These are phyloP conservation scores for Turdus rufiventris DNA, from an alignment of 2,113 vertebrate species.

Conservation along the genomic window DNA sequence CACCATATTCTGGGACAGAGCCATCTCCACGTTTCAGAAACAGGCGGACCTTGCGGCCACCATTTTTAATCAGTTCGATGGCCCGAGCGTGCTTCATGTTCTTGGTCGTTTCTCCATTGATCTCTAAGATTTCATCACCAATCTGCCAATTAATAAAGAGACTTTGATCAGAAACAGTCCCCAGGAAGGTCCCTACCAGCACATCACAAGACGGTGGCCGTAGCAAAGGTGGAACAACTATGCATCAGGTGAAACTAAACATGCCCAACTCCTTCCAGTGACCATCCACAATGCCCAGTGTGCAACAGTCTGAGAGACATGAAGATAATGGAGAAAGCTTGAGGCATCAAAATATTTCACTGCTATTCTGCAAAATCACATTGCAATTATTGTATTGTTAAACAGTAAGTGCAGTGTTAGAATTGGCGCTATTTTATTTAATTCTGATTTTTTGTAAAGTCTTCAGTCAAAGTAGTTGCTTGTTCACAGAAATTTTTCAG, in stretches of 20 bases:
- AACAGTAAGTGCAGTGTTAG: neutral
- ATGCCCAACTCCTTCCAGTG: neutral
- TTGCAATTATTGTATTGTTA: neutral
- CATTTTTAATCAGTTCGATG: conserved; percentile 99
- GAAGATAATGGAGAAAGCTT: neutral
- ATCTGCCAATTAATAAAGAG: conserved; percentile 74
- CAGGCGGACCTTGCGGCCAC: conserved; percentile 90
- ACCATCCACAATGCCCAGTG: neutral
- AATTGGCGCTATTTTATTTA: neutral
- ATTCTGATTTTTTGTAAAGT: neutral
- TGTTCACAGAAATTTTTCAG: neutral
- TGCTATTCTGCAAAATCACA: neutral
- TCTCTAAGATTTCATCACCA: conserved; percentile 97
- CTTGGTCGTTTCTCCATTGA: conserved; percentile 98
- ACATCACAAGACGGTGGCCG: neutral
- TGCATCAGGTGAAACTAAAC: neutral
- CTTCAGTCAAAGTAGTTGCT: neutral
- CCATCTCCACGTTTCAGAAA: conserved; percentile 97
- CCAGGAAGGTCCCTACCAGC: neutral
- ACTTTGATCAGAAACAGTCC: neutral
- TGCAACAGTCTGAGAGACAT: neutral
- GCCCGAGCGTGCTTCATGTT: conserved; percentile 98
- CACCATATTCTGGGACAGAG: conserved; percentile 99
- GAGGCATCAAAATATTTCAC: neutral
- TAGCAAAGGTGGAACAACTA: neutral